phyloP scores from a whole-genome alignment of 2,797 vertebrate species.

The Notamacropus eugenii region DNA sequence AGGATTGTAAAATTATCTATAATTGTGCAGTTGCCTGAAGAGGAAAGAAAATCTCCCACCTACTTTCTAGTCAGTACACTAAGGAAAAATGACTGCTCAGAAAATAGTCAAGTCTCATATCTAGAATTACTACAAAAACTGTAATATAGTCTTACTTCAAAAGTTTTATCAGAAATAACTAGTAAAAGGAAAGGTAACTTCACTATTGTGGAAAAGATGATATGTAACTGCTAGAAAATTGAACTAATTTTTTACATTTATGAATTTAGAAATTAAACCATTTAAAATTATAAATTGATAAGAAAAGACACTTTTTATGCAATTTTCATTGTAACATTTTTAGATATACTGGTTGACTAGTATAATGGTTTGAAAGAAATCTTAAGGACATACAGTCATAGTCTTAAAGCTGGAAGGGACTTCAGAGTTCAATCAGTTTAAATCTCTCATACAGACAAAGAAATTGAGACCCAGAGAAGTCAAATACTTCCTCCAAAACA shows the following conservation, averaged over 20 bases:
- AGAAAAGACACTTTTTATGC: neutral
- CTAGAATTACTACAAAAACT: neutral
- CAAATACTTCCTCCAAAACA: neutral
- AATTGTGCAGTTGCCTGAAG: slow-evolving; percentile 60
- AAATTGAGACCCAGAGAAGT: neutral
- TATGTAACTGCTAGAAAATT: neutral
- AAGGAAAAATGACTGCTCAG: slow-evolving; percentile 8
- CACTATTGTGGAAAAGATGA: neutral
- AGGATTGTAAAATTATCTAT: slow-evolving; percentile 54
- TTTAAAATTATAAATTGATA: neutral
- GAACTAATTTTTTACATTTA: neutral
- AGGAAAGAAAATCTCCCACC: slow-evolving; percentile 35
- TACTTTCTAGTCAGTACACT: neutral
- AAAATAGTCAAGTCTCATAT: slow-evolving; percentile 44
- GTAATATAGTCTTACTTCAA: slow-evolving; percentile 14
- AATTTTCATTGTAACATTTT: neutral
- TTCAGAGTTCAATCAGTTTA: neutral
- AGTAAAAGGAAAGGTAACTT: neutral
- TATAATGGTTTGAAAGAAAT: neutral
- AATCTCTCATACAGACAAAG: too few relatives aligned
- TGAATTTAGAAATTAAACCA: neutral
- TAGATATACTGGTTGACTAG: neutral
- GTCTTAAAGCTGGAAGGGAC: neutral
- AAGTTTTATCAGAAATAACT: slow-evolving; percentile 30
- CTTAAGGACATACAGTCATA: neutral